These are phyloP conservation scores for Schizotus pectinicornis DNA, from an alignment of 2,888 invertebrate genomes.

Conservation along the genomic window DNA sequence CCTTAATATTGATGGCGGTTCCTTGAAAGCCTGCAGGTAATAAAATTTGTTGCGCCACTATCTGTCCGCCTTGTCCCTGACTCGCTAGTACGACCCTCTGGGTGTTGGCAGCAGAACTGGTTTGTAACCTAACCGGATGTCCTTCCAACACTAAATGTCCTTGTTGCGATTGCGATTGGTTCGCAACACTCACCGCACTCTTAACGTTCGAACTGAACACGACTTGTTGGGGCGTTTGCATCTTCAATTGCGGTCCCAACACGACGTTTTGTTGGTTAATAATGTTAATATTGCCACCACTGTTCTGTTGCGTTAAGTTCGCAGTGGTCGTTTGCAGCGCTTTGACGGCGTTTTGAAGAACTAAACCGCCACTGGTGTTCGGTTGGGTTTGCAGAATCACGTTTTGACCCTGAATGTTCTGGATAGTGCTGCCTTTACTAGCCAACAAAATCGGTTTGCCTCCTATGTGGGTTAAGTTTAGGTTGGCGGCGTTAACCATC, in stretches of 20 bases:
- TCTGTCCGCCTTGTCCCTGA: slow-evolving; percentile 61
- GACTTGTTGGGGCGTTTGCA: slow-evolving; percentile 52
- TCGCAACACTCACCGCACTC: slow-evolving; percentile 9
- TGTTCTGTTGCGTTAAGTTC: slow-evolving; percentile 25
- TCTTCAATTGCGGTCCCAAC: slow-evolving; percentile 53
- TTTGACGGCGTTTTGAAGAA: slow-evolving; percentile 48
- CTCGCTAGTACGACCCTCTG: slow-evolving; percentile 61
- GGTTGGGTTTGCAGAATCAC: slow-evolving; percentile 57
- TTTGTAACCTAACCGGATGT: slow-evolving; percentile 54
- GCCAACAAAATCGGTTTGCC: slow-evolving; percentile 65
- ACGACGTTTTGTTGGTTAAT: slow-evolving; percentile 53
- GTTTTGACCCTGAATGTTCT: slow-evolving; percentile 56
- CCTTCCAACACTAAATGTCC: slow-evolving; percentile 55
- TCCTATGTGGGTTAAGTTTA: slow-evolving; percentile 63
- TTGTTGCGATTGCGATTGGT: slow-evolving; percentile 38
- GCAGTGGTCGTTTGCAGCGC: slow-evolving; percentile 22
- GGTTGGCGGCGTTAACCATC: slow-evolving; percentile 61
- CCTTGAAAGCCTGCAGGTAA: slow-evolving; percentile 68
- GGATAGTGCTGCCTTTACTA: slow-evolving; percentile 54
- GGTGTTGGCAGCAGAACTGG: slow-evolving; percentile 44
- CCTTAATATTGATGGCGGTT: slow-evolving; percentile 66
- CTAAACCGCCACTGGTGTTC: slow-evolving; percentile 36
- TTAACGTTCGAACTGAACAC: slow-evolving; percentile 47
- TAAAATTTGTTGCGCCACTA: slow-evolving; percentile 64
- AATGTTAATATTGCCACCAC: slow-evolving; percentile 44